These are phyloP conservation scores for Eurytoma californica DNA, from an alignment of 2,888 invertebrate genomes.

Conservation along the genomic window DNA sequence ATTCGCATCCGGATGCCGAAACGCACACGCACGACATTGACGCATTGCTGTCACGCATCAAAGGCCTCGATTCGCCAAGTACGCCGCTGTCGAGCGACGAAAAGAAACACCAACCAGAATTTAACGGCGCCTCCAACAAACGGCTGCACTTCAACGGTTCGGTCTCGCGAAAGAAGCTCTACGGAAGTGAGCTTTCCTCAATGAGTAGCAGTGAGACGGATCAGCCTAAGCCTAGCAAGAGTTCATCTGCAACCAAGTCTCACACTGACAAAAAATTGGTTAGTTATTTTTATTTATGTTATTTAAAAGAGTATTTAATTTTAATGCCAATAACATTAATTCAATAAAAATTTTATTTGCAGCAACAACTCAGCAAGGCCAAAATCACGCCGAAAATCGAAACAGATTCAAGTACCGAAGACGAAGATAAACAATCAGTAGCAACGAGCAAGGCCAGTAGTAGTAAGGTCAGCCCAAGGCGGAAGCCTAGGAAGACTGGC, in stretches of 20 bases:
- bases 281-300: conserved; percentile 19
- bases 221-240: conserved; percentile 50
- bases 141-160: conserved; percentile 87
- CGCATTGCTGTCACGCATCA: conserved; percentile 82
- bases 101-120: conserved; percentile 79
- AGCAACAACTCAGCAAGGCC: conserved; percentile 55
- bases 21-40: conserved; percentile 84
- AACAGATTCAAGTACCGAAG: conserved; percentile 79
- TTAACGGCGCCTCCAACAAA: conserved; percentile 82
- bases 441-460: conserved; percentile 64
- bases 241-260: conserved; percentile 8
- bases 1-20: conserved; percentile 83
- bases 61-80: conserved; percentile 78
- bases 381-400: conserved; percentile 68
- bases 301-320: conserved; percentile 1
- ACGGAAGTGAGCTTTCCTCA: conserved; percentile 79
- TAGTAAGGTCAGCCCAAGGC: conserved; percentile 61
- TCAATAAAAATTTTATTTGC: conserved; percentile 12
- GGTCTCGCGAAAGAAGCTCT: conserved; percentile 79
- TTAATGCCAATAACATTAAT: conserved; percentile 8
- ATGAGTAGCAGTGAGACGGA: conserved; percentile 77
- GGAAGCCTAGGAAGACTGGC: conserved; percentile 69
- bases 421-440: conserved; percentile 76
- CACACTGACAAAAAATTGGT: conserved; percentile 58
- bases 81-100: conserved; percentile 78